phyloP scores from a whole-genome alignment of 2,888 invertebrate species.

The Melanostoma scalare region DNA sequence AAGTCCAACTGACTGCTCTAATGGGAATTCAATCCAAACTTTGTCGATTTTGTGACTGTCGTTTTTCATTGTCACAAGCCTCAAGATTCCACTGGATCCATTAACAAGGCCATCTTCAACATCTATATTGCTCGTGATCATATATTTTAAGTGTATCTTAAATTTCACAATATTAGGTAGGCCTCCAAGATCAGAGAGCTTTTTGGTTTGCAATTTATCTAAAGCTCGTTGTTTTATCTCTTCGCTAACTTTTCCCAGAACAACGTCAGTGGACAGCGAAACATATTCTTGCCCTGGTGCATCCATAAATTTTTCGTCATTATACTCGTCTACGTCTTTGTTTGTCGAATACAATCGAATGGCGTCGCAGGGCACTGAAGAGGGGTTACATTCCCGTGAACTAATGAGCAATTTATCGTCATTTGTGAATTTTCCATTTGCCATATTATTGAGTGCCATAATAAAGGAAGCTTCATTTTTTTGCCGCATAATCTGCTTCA shows the following conservation, averaged over 20 bases:
- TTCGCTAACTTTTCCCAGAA: too few species aligned
- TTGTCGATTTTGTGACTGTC: too few species aligned
- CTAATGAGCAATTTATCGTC: not conserved
- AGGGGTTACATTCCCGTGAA: not conserved
- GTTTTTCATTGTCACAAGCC: too few species aligned
- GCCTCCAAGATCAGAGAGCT: not conserved
- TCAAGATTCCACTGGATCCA: too few species aligned
- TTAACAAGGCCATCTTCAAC: too few species aligned
- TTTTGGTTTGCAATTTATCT: not conserved
- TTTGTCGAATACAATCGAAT: not conserved
- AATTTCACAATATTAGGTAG: not conserved
- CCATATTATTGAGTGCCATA: not conserved
- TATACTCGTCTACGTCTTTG: not conserved
- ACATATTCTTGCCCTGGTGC: too few species aligned
- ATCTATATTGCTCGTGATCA: constrained; percentile 7
- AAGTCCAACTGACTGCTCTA: too few species aligned
- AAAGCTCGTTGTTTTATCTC: too few species aligned
- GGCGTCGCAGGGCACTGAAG: too few species aligned
- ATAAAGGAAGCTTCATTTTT: not conserved
- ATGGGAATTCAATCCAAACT: too few species aligned
- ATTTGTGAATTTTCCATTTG: not conserved
- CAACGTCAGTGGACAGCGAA: too few species aligned
- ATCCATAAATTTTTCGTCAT: too few species aligned
- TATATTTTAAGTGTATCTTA: constrained; percentile 5
- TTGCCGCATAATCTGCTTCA: constrained; percentile 1